Conservation (phyloP, 2,797 vertebrate genomes). For the Antennarius maculatus region DNA sequence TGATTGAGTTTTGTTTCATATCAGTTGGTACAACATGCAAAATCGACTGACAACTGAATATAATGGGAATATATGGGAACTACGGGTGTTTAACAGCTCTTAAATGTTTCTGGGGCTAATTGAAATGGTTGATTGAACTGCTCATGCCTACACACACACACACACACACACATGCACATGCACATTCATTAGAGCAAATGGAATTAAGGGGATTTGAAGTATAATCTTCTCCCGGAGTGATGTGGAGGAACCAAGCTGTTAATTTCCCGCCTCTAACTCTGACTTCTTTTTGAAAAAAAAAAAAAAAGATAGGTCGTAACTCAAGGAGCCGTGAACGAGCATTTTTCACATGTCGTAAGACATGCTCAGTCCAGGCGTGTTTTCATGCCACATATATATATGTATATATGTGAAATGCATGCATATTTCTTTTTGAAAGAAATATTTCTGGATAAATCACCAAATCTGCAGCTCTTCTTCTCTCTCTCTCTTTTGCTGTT, state of each 20-base stretch:
- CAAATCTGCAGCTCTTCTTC: conserved; percentile 11
- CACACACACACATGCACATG: conserved; percentile 23
- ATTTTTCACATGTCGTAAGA: conserved; percentile 43
- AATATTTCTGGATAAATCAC: conserved; percentile 17
- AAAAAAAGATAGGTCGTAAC: conserved; percentile 27
- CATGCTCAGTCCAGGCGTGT: conserved; percentile 7
- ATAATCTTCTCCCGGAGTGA: conserved; percentile 70
- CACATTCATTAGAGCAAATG: conserved; percentile 73
- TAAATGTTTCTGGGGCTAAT: conserved; percentile 32
- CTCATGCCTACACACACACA: conserved; percentile 30
- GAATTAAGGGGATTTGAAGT: conserved; percentile 75
- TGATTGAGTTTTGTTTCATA: conserved; percentile 5
- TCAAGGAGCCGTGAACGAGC: conserved; percentile 41
- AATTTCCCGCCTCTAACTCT: conserved; percentile 67
- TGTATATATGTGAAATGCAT: no score
- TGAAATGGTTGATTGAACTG: conserved; percentile 47
- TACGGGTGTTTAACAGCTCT: conserved; percentile 6
- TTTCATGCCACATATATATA: conserved; percentile 3
- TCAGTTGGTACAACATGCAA: background rate
- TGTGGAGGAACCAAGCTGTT: conserved; percentile 59
- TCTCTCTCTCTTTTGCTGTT: conserved; percentile 17
- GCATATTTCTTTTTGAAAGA: conserved; percentile 8
- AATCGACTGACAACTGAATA: background rate
- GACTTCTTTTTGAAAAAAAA: conserved; percentile 51
- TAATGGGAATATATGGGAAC: conserved; percentile 1